These are phyloP conservation scores for Adelges cooleyi DNA, from an alignment of 1,140 invertebrate species.

Conservation along the genomic window DNA sequence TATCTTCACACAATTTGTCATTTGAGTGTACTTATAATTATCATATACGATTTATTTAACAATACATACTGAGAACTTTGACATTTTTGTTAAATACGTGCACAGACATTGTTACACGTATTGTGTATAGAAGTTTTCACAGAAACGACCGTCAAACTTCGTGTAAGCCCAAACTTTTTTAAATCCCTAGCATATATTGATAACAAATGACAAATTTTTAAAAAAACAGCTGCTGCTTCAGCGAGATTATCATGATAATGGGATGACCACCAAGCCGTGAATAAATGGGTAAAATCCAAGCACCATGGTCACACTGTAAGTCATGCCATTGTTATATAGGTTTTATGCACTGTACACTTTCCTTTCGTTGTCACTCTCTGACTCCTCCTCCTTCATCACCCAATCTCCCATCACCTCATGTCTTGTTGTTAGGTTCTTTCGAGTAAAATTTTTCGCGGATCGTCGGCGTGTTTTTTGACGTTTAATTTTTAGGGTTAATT, in stretches of 20 bases:
- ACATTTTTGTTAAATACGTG: constrained; percentile 7
- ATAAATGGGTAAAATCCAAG: too few relatives aligned
- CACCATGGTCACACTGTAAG: too few relatives aligned
- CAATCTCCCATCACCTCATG: background rate
- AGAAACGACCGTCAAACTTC: too few relatives aligned
- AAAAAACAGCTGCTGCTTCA: background rate
- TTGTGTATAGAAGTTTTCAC: too few relatives aligned
- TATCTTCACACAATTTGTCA: background rate
- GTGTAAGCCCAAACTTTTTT: too few relatives aligned
- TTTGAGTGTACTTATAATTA: too few relatives aligned
- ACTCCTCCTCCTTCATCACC: background rate
- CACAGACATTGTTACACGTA: background rate
- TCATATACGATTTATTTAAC: background rate
- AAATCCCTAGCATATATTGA: too few relatives aligned
- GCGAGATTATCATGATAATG: background rate
- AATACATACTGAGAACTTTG: background rate
- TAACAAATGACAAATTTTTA: background rate
- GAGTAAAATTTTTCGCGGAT: background rate
- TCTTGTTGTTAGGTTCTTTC: background rate
- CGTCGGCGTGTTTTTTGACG: background rate
- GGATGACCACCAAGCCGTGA: too few relatives aligned
- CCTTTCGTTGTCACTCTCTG: too few relatives aligned
- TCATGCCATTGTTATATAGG: background rate
- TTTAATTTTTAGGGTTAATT: background rate
- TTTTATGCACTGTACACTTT: background rate